phyloP scores from a whole-genome alignment of 2,888 invertebrate species.

The Harpagoxenus sublaevis region DNA sequence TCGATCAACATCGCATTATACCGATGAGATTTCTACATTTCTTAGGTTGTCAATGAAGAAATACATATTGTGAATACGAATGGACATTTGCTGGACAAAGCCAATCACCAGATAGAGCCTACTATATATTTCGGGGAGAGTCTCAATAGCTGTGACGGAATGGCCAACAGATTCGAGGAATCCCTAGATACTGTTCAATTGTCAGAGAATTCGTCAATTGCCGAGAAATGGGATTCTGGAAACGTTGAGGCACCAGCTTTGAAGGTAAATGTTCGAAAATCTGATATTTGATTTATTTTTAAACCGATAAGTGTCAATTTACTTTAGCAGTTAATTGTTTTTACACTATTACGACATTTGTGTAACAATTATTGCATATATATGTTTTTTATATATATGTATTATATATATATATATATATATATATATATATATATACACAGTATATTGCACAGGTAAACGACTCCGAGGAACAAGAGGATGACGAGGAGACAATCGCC shows the following conservation, averaged over 20 bases:
- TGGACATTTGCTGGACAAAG: slow-evolving; percentile 33
- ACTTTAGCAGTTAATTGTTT: background rate
- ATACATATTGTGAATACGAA: slow-evolving; percentile 64
- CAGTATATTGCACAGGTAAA: slow-evolving; percentile 62
- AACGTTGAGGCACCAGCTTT: slow-evolving; percentile 10
- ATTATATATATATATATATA: too few species aligned
- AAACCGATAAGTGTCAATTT: background rate
- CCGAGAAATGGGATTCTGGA: slow-evolving; percentile 53
- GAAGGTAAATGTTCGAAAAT: slow-evolving; percentile 57
- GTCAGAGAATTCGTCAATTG: background rate
- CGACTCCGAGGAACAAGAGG: slow-evolving; percentile 72
- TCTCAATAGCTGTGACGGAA: background rate
- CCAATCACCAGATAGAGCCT: slow-evolving; percentile 21
- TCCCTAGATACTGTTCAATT: slow-evolving; percentile 31
- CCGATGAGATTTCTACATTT: slow-evolving; percentile 34
- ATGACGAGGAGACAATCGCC: slow-evolving; percentile 84
- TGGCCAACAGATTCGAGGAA: slow-evolving; percentile 41
- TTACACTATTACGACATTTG: background rate
- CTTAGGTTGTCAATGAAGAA: slow-evolving; percentile 62
- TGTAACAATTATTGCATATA: background rate
- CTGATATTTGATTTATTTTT: background rate
- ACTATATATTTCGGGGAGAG: slow-evolving; percentile 53
- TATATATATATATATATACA: slow-evolving; percentile 3
- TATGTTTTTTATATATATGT: too few species aligned
- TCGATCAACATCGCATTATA: background rate